Conservation (phyloP, 2,888 invertebrate species). For the Stenotaenia linearis region DNA sequence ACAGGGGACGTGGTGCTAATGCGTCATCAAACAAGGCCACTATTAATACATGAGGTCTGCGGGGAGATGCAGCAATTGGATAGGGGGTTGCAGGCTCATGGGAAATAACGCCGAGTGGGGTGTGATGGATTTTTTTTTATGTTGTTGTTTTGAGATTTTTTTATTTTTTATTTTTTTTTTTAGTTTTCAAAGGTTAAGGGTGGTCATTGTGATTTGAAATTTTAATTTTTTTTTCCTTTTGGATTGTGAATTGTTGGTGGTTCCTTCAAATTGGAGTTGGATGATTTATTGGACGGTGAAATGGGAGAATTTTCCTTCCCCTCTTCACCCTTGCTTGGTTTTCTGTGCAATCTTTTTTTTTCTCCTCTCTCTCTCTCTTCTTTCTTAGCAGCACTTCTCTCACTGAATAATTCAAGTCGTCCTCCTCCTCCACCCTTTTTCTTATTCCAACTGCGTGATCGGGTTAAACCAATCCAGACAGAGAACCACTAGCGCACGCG, state of each 20-base stretch:
- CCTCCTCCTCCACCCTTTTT: neutral
- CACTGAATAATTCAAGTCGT: slow-evolving; percentile 10
- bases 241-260: neutral
- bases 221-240: neutral
- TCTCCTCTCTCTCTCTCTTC: neutral
- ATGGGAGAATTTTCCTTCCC: slow-evolving; percentile 14
- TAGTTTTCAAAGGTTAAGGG: neutral
- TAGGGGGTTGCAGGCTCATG: neutral
- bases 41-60: slow-evolving; percentile 13
- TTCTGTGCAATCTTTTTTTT: slow-evolving; percentile 26
- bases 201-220: neutral
- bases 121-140: neutral
- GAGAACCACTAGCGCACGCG: slow-evolving; percentile 19
- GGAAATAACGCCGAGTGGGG: neutral
- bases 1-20: slow-evolving; percentile 17
- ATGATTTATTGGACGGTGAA: slow-evolving; percentile 14
- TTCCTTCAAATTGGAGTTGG: slow-evolving; percentile 3
- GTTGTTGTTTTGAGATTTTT: no score
- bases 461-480: slow-evolving; percentile 19
- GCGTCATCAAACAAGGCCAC: slow-evolving; percentile 24
- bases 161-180: neutral
- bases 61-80: slow-evolving; percentile 5
- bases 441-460: slow-evolving; percentile 9
- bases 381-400: slow-evolving; percentile 14
- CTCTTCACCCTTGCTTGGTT: neutral